Conservation (phyloP, 2,797 vertebrate species). For the Clarias laeviceps region DNA sequence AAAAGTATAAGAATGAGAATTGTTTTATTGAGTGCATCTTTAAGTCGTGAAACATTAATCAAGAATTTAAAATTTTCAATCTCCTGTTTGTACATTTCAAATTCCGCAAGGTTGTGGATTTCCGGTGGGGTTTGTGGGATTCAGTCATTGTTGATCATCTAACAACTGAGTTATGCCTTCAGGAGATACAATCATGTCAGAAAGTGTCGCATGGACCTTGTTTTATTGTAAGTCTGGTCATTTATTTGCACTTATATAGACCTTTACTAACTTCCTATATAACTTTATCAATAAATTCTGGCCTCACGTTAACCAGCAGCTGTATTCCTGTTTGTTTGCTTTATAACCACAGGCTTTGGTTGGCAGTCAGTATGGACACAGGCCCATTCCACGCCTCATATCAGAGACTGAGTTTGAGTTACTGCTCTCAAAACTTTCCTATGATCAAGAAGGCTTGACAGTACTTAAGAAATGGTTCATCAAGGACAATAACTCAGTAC, state of each 20-base stretch:
- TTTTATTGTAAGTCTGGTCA: slow-evolving; percentile 76
- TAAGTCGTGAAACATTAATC: background rate
- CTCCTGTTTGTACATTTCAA: background rate
- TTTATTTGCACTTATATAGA: background rate
- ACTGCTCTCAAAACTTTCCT: slow-evolving; percentile 69
- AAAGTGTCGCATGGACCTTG: slow-evolving; percentile 73
- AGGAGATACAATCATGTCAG: slow-evolving; percentile 76
- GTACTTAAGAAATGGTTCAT: slow-evolving; percentile 73
- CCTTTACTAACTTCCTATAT: background rate
- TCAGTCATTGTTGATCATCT: slow-evolving; percentile 65
- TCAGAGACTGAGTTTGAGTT: slow-evolving; percentile 76
- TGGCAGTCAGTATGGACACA: slow-evolving; percentile 76
- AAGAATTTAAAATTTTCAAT: background rate
- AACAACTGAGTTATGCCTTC: slow-evolving; percentile 72
- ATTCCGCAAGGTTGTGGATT: slow-evolving; percentile 70
- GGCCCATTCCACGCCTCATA: slow-evolving; percentile 70
- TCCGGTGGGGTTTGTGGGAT: slow-evolving; percentile 75
- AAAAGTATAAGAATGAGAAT: background rate
- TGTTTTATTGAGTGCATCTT: background rate
- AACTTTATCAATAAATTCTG: background rate
- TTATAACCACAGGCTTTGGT: slow-evolving; percentile 48
- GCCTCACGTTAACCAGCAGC: background rate
- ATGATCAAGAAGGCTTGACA: slow-evolving; percentile 64
- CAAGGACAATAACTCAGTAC: slow-evolving; percentile 76
- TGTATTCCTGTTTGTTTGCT: background rate